Percentiles rank a stretch among this genome's conserved stretches.
These are phyloP conservation scores for Willowsia nigromaculata DNA, from an alignment of 2,888 invertebrate genomes.

Conservation along the genomic window DNA sequence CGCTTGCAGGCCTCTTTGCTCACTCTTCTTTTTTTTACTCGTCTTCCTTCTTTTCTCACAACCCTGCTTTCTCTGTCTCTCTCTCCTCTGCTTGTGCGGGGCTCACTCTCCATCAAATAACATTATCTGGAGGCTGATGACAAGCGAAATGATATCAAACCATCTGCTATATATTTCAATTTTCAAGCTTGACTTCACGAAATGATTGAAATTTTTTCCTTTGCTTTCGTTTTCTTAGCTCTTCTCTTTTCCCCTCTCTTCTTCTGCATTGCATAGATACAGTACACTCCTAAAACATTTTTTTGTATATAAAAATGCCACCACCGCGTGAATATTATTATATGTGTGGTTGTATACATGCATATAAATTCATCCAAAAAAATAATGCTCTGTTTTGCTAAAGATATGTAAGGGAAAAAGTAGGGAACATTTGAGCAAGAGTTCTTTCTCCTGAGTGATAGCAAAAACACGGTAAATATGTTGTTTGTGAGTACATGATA, in stretches of 20 bases:
- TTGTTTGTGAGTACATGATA: not conserved
- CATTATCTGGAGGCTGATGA: slow-evolving; percentile 79
- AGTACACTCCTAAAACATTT: slow-evolving; percentile 14
- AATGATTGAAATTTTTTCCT: slow-evolving; percentile 79
- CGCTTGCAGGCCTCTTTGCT: slow-evolving; percentile 60
- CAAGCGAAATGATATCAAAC: slow-evolving; percentile 79
- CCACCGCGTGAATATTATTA: slow-evolving; percentile 10
- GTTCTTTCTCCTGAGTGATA: slow-evolving; percentile 51
- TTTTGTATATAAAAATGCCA: slow-evolving; percentile 11
- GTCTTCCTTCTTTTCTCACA: slow-evolving; percentile 2
- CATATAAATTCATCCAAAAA: slow-evolving; percentile 38
- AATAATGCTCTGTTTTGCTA: slow-evolving; percentile 27
- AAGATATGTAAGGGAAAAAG: not conserved
- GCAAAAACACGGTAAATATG: slow-evolving; percentile 23
- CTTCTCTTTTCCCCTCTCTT: slow-evolving; percentile 25
- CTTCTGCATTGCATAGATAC: slow-evolving; percentile 37
- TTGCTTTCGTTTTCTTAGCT: slow-evolving; percentile 67
- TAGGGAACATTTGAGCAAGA: not conserved
- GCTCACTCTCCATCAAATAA: slow-evolving; percentile 78
- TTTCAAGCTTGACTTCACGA: slow-evolving; percentile 79
- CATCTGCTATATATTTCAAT: slow-evolving; percentile 79
- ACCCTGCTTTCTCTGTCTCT: slow-evolving; percentile 43
- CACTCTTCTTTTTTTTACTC: slow-evolving; percentile 31
- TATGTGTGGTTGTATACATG: not conserved
- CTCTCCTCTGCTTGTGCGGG: slow-evolving; percentile 32